Conservation (phyloP, 2,113 vertebrate species). For the Bothrops jararaca region DNA sequence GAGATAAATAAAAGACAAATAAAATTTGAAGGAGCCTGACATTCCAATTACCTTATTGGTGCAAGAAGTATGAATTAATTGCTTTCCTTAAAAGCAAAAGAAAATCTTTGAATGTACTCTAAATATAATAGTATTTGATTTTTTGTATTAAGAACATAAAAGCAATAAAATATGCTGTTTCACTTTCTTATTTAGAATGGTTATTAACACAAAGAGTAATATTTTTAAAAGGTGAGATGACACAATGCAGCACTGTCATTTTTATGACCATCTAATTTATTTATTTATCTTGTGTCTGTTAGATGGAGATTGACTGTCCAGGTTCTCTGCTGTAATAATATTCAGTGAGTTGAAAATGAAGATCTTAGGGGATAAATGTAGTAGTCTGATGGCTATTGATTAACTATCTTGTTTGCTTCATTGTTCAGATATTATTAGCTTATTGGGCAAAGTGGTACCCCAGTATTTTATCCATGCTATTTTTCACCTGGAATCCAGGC, state of each 20-base stretch:
- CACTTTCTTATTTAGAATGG: slow-evolving; percentile 47
- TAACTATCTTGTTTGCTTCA: slow-evolving; percentile 65
- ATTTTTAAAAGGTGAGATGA: slow-evolving; percentile 56
- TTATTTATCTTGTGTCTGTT: slow-evolving; percentile 56
- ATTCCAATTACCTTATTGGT: not conserved
- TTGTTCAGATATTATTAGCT: slow-evolving; percentile 64
- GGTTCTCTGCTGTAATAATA: slow-evolving; percentile 69
- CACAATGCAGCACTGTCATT: slow-evolving; percentile 52
- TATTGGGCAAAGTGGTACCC: slow-evolving; percentile 66
- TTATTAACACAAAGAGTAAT: slow-evolving; percentile 50
- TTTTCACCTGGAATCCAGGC: slow-evolving; percentile 62
- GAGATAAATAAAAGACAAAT: not conserved
- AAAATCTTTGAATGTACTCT: not conserved
- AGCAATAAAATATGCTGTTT: slow-evolving; percentile 17
- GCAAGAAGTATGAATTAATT: not conserved
- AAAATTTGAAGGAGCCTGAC: not conserved
- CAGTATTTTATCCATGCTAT: slow-evolving; percentile 70
- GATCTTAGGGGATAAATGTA: slow-evolving; percentile 66
- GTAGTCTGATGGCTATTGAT: slow-evolving; percentile 68
- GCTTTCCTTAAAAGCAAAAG: not conserved
- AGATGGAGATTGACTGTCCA: slow-evolving; percentile 63
- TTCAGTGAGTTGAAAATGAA: slow-evolving; percentile 68
- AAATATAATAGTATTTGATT: not conserved
- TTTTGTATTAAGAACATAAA: not conserved
- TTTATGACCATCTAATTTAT: slow-evolving; percentile 66